phyloP scores from a whole-genome alignment of 2,797 vertebrate species.

The Sebastes nivosus region DNA sequence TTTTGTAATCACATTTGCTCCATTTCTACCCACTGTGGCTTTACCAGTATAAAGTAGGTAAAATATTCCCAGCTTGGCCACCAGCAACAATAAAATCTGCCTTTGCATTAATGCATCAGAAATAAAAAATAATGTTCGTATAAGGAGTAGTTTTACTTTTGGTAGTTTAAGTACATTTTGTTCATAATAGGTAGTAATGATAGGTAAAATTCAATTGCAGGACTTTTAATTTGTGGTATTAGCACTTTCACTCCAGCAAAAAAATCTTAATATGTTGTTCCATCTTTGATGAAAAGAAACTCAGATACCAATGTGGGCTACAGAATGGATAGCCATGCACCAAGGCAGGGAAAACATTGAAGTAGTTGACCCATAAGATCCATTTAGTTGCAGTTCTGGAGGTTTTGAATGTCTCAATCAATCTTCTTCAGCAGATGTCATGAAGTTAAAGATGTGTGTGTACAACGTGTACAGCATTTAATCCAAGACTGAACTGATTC shows the following conservation, averaged over 20 bases:
- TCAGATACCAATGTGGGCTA: neutral
- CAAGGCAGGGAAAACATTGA: too few relatives aligned
- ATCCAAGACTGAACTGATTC: neutral
- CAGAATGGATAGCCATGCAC: neutral
- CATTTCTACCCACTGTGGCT: too few relatives aligned
- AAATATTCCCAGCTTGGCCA: neutral
- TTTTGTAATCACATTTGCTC: too few relatives aligned
- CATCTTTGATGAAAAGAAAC: neutral
- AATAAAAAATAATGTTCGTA: neutral
- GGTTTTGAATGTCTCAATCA: neutral
- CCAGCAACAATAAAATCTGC: neutral
- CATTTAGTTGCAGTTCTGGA: neutral
- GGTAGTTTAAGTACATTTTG: neutral
- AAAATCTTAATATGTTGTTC: neutral
- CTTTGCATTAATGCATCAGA: neutral
- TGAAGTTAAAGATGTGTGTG: neutral
- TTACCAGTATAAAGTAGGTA: neutral
- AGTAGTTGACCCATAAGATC: neutral
- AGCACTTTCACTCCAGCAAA: neutral
- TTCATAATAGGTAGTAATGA: neutral
- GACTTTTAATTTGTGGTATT: neutral
- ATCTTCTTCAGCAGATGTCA: neutral
- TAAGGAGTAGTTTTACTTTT: neutral
- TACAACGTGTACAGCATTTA: neutral
- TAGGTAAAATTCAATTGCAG: neutral